phyloP scores from a whole-genome alignment of 1,140 invertebrate species.

The Drosophila seguyi region DNA sequence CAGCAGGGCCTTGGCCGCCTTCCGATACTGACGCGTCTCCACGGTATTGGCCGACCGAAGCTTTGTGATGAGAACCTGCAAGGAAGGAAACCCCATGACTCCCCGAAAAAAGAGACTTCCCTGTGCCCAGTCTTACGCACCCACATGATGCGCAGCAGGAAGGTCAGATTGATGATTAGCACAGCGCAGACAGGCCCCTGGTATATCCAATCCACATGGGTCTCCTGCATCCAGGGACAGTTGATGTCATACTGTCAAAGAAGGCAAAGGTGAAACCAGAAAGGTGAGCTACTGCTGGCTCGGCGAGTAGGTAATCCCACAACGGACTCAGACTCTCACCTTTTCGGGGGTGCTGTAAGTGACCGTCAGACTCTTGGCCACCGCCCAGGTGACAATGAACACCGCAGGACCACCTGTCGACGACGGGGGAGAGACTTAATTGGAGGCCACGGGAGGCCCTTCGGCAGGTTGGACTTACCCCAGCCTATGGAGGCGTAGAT shows the following conservation, averaged over 20 bases:
- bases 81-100: neutral
- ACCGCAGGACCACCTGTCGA: slow-evolving; percentile 88
- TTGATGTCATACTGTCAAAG: slow-evolving; percentile 67
- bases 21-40: slow-evolving; percentile 95
- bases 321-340: slow-evolving; percentile 41
- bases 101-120: neutral
- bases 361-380: slow-evolving; percentile 87
- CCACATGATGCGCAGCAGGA: slow-evolving; percentile 96
- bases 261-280: slow-evolving; percentile 20
- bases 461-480: slow-evolving; percentile 90
- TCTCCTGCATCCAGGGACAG: slow-evolving; percentile 91
- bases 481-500: slow-evolving; percentile 96
- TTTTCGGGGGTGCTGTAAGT: slow-evolving; percentile 59
- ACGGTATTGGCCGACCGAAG: slow-evolving; percentile 93
- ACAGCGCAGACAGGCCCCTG: slow-evolving; percentile 91
- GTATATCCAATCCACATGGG: slow-evolving; percentile 92
- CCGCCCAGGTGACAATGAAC: slow-evolving; percentile 90
- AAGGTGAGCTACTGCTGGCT: slow-evolving; percentile 6
- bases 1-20: slow-evolving; percentile 94
- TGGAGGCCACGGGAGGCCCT: slow-evolving; percentile 20
- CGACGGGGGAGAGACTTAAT: slow-evolving; percentile 35
- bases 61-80: slow-evolving; percentile 94
- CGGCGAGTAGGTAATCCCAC: neutral
- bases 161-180: slow-evolving; percentile 93
- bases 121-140: slow-evolving; percentile 87